Percentiles rank a stretch among this genome's conserved stretches.
phyloP scores from a whole-genome alignment of 2,888 invertebrate species.

The Mythimna lalbum region DNA sequence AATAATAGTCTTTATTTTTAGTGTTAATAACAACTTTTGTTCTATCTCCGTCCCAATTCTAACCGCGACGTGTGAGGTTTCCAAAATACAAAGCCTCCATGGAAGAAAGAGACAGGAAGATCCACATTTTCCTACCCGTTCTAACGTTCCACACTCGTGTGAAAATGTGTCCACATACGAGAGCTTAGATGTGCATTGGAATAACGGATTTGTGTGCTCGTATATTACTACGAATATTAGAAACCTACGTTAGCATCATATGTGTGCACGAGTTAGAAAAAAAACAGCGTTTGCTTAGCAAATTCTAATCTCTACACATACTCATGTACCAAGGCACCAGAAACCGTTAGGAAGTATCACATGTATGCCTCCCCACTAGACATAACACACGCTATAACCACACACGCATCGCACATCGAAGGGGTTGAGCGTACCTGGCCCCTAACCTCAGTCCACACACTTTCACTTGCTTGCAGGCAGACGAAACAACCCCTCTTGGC shows the following conservation, averaged over 20 bases:
- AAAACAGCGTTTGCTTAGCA: slow-evolving; percentile 88
- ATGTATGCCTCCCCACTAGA: slow-evolving; percentile 84
- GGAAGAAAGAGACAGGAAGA: slow-evolving; percentile 62
- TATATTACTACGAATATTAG: slow-evolving; percentile 68
- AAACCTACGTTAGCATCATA: slow-evolving; percentile 75
- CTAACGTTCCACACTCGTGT: slow-evolving; percentile 66
- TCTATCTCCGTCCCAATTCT: slow-evolving; percentile 26
- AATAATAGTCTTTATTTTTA: neutral
- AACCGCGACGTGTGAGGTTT: slow-evolving; percentile 67
- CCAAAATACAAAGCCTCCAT: slow-evolving; percentile 57
- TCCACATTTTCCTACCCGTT: slow-evolving; percentile 62
- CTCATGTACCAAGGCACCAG: slow-evolving; percentile 86
- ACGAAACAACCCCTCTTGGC: slow-evolving; percentile 79
- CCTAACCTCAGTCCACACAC: slow-evolving; percentile 81
- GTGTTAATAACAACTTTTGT: slow-evolving; percentile 7
- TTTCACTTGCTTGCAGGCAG: slow-evolving; percentile 65
- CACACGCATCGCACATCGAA: slow-evolving; percentile 84
- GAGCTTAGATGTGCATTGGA: slow-evolving; percentile 71
- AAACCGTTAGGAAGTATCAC: slow-evolving; percentile 78
- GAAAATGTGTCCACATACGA: slow-evolving; percentile 69
- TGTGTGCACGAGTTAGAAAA: slow-evolving; percentile 84
- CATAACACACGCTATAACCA: slow-evolving; percentile 84
- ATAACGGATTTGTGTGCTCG: slow-evolving; percentile 58
- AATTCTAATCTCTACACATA: slow-evolving; percentile 91
- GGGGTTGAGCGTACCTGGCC: slow-evolving; percentile 84